Evolutionary conservation across 92 coral and sea anemone genomes (phyloP), one percentile per base, ranked within the genome.

Genomic region (Porites cylindrica): DNA sequence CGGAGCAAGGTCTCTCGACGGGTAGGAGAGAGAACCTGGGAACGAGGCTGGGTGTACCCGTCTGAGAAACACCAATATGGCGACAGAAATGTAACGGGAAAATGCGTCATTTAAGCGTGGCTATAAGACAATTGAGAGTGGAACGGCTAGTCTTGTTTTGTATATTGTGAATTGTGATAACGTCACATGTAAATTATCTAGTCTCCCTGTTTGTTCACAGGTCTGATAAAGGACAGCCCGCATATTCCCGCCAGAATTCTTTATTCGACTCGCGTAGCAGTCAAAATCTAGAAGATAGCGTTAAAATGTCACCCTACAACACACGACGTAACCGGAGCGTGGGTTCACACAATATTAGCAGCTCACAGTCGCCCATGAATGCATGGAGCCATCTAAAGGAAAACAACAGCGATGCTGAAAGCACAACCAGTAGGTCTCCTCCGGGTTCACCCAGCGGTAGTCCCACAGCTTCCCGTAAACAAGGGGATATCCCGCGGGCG

Each of bases 401-500:
- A 29, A 86, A 86, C 60, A 43, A 89, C 50, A 94, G 97, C 66
- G 94, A 92, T 66, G 98, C 85, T 2, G 98, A 93, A 81, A 94
- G 98, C 51, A 94, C 92, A 43, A 91, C 91, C 43, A 92, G 98
- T 63, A 77, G 93, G 47, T 94, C 98, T 21, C 84, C 90, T 23
- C 98, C 98, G 1, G 92, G 89, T 19, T 93, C 98, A 29, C 98
- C 98, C 5, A 68, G 76, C 43, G 89, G 88, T 23, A 94, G 96
- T 61, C 98, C 98, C 17, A 20, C 88, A 1, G 8, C 70, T 6
- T 0, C 77, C n/a, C 51, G 90, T 24, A 83, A 59, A 70, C 13
- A 38, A 8, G 18, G 69, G 29, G n/a, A 63, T 0, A 83, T 83
- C 16, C 63, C 43, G 72, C 87, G 87, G 80, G 80, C 87, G 8